phyloP scores from a whole-genome alignment of 2,113 vertebrate genomes.

The Ibidorhyncha struthersii region DNA sequence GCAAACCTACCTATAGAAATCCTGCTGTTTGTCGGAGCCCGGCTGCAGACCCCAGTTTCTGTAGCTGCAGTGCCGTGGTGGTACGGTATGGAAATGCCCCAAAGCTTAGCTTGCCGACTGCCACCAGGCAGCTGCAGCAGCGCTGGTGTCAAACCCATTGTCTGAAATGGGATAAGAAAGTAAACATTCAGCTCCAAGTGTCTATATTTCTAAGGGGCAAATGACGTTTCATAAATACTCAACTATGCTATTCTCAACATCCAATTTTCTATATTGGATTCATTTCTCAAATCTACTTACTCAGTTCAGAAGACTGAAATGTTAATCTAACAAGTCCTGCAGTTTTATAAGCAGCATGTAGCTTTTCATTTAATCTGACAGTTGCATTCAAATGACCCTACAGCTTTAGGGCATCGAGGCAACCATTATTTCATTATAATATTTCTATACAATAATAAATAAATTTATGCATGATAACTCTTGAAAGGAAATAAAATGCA shows the following conservation, averaged over 20 bases:
- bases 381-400: slow-evolving; percentile 37
- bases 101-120: neutral
- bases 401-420: neutral
- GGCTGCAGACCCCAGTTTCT: neutral
- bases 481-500: neutral
- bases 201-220: neutral
- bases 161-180: neutral
- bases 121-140: neutral
- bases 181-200: neutral
- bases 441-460: slow-evolving; percentile 11
- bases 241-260: neutral
- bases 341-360: slow-evolving; percentile 33
- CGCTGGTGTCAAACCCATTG: neutral
- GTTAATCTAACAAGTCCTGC: slow-evolving; percentile 39
- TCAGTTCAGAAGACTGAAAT: neutral
- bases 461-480: neutral
- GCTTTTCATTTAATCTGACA: slow-evolving; percentile 35
- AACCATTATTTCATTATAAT: slow-evolving; percentile 9
- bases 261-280: slow-evolving; percentile 29
- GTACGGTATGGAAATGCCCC: neutral
- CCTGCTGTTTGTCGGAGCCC: rapidly evolving
- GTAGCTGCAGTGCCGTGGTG: neutral
- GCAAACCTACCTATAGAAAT: neutral
- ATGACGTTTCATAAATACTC: slow-evolving; percentile 42
- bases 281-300: slow-evolving; percentile 41